Evolutionary conservation across 2,797 vertebrate genomes (phyloP), one percentile per base, ranked within the genome.

Genomic region (Rhadinocentrus ornatus): DNA sequence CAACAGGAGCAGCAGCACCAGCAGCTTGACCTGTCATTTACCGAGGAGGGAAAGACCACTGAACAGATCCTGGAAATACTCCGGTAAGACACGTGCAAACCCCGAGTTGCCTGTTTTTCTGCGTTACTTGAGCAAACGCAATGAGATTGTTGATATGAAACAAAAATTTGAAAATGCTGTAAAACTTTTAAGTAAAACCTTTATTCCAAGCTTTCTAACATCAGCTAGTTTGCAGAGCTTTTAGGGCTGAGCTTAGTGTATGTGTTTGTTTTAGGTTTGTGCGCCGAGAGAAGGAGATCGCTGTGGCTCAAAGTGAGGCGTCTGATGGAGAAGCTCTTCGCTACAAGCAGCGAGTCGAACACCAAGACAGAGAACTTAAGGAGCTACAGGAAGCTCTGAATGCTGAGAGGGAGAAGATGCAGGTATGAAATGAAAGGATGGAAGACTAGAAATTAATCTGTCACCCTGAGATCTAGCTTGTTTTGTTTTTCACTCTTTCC

Each of bases 31-130:
- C 62, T 96, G 34, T 96, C 97, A n/a, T 94, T 97, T 35, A 96
- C 69, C 13, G 98, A 98, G 81, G 98, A 99, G 81, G 96, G 94
- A 61, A 99, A 98, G 86, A 97, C 96, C 29, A 95, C 95, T 50
- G 97, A 99, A 11, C 98, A 99, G 86, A 93, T 99, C 29, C 89
- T 98, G 26, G 97, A 99, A 93, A 99, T 99, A 84, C 96, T 99
- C 75, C 93, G 96, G 98, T 99, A 92, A 52, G 44, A 89, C 3
- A 8, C 12, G 22, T 22, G 15, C 18, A 31, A 27, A 34, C 60
- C n/a, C 6, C 3, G 22, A 4, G 4, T 2, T 29, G 13, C 6
- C 22, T 57, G 9, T 54, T n/a, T 37, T 6, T 48, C 39, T 61
- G 24, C 5, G 26, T n/a, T n/a, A n/a, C n/a, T n/a, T 32, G 31